phyloP scores from a whole-genome alignment of 2,888 invertebrate genomes.

The Monoplex corrugatus region DNA sequence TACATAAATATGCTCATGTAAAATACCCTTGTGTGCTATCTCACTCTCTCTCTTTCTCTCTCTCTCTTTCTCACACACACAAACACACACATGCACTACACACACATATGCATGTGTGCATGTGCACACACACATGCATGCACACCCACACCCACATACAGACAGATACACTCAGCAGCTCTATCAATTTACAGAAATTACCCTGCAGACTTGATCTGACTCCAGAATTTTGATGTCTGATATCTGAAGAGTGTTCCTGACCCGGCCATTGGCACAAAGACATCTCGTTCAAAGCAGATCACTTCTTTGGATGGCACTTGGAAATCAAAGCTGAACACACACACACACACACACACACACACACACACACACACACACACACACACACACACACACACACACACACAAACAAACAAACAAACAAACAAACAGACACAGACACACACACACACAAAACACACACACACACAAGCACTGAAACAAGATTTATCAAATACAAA shows the following conservation, averaged over 20 bases:
- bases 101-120: background rate
- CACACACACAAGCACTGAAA: background rate
- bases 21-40: background rate
- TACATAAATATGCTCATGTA: too few relatives aligned
- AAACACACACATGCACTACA: background rate
- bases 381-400: background rate
- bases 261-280: conserved; percentile 91
- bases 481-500: background rate
- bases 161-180: background rate
- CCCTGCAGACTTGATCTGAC: conserved; percentile 98
- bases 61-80: too few relatives aligned
- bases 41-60: too few relatives aligned
- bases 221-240: conserved; percentile 94
- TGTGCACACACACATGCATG: background rate
- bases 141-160: background rate
- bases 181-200: conserved; percentile 69
- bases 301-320: conserved; percentile 84
- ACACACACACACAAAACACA: background rate
- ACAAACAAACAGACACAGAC: background rate
- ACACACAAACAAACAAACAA: background rate
- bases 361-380: conserved; percentile 14
- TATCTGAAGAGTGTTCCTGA: conserved; percentile 91
- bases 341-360: conserved; percentile 17
- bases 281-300: conserved; percentile 95
- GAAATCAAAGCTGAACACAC: conserved; percentile 67